Conservation (phyloP, 2,888 invertebrate species). For the Ochropacha duplaris region DNA sequence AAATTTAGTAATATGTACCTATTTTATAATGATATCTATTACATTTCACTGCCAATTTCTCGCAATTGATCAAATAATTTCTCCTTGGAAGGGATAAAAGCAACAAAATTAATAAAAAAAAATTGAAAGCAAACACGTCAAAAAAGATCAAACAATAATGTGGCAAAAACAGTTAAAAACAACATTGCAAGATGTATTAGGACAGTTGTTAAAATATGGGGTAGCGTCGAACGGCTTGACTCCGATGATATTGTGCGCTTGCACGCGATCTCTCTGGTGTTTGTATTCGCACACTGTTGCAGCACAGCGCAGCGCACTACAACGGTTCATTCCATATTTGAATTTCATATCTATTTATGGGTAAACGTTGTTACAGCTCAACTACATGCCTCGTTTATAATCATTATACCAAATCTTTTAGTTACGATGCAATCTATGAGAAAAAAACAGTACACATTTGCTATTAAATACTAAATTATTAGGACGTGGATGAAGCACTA, state of each 20-base stretch:
- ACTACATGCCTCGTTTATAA: background rate
- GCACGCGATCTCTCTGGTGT: constrained; percentile 72
- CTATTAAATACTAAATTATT: background rate
- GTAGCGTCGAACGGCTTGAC: constrained; percentile 72
- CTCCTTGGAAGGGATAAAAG: constrained; percentile 31
- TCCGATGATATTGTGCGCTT: constrained; percentile 67
- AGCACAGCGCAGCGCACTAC: constrained; percentile 20
- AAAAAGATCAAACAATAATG: constrained; percentile 77
- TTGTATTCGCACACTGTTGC: constrained; percentile 47
- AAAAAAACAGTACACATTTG: background rate
- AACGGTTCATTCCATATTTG: constrained; percentile 33
- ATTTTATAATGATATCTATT: constrained; percentile 9
- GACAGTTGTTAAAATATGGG: constrained; percentile 84
- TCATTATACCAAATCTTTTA: background rate
- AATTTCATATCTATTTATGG: constrained; percentile 20
- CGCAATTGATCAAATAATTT: constrained; percentile 39
- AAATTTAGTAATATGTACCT: no score
- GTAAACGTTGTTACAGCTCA: background rate
- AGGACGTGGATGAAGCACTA: no score
- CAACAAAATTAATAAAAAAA: constrained; percentile 60
- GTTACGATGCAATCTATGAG: background rate
- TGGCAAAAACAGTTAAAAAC: constrained; percentile 81
- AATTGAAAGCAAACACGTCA: constrained; percentile 78
- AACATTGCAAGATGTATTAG: constrained; percentile 83
- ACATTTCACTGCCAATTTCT: constrained; percentile 14